Evolutionary conservation across 1,140 invertebrate genomes (phyloP), one percentile per base, ranked within the genome.

Genomic region (Atta colombica): DNA sequence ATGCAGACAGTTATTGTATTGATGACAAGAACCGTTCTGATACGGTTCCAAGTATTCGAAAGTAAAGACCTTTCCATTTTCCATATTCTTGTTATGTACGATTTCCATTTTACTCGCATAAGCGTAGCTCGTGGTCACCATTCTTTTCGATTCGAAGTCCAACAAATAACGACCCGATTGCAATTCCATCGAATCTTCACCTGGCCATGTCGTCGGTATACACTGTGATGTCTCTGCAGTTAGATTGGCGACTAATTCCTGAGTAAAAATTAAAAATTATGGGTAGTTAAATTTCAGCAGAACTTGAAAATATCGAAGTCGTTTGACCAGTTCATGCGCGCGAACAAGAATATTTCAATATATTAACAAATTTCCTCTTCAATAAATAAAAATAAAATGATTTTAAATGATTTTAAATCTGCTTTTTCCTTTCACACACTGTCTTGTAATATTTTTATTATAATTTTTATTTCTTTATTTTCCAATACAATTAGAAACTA

Each of bases 31-130:
- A 0, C 98, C 98, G 75, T 97, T 97, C 75, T 96, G 96, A 93
- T 97, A 99, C 0, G 98, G 98, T 93, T 99, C 98, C 31, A 99
- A 93, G 93, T 98, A 98, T 92, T 99, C 98, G 87, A 98, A 98
- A 0, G 98, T 98, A 86, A 99, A 98, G 84, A 97, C 97, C 95
- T 98, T 98, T 6, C 97, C 95, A 94, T 96, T 97, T 71, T 98
- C 97, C 25, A 96, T 96, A 31, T 96, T 96, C 89, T 96, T 97
- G 85, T 97, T 97, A 89, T 98, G 97, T 60, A 97, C 96, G 61
- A 98, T 95, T 93, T 98, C 97, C 97, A 98, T 98, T 95, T 97
- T 97, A 63, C 97, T 97, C 45, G 97, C 92, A 96, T 97, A 94
- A 96, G 97, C 86, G 28, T 95, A 93, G 84, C 92, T 94, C 0